Evolutionary conservation across 2,113 vertebrate genomes (phyloP).

Genomic region (Scatophagus argus): DNA sequence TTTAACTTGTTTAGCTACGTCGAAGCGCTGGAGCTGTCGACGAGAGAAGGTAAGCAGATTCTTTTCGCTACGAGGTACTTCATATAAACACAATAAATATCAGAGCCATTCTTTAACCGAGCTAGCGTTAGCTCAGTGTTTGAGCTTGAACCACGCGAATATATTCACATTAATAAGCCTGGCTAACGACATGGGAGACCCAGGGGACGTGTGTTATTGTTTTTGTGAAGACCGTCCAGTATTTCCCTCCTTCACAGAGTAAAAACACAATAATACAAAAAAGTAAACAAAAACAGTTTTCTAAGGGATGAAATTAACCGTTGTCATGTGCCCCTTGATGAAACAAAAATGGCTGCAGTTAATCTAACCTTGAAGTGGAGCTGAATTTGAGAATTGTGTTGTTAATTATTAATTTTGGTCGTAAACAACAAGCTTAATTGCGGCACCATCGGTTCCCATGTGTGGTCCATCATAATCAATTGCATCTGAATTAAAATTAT

Average conservation of each 20-base stretch:
- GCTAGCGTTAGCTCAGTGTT: not conserved
- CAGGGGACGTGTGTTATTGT: not conserved
- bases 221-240: not conserved
- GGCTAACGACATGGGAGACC: no score
- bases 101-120: accelerated
- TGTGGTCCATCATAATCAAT: not conserved
- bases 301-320: not conserved
- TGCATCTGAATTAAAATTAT: not conserved
- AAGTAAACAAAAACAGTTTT: no score
- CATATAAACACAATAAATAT: not conserved
- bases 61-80: not conserved
- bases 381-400: not conserved
- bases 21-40: conserved; percentile 18
- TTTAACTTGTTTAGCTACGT: conserved; percentile 61
- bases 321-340: not conserved
- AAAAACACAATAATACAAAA: not conserved
- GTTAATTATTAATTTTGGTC: not conserved
- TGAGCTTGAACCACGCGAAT: not conserved
- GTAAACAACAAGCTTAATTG: no score
- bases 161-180: not conserved
- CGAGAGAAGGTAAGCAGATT: conserved; percentile 49
- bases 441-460: not conserved
- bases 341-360: conserved; percentile 33
- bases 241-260: not conserved
- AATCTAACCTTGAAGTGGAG: conserved; percentile 16